Conservation (phyloP, 2,113 vertebrate genomes). For the Zeus faber region DNA sequence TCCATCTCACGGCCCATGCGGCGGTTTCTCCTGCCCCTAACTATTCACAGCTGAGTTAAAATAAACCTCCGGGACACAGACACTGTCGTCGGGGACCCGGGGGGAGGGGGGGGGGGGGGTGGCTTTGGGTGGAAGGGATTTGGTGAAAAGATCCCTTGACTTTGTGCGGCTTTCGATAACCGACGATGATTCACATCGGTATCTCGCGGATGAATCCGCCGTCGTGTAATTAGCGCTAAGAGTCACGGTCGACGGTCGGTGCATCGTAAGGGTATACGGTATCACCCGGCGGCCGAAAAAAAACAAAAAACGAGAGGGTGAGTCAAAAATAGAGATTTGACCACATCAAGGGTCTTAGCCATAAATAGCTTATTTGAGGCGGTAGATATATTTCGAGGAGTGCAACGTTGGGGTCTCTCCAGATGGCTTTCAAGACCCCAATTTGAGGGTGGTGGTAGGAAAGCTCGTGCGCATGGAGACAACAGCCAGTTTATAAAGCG, state of each 20-base stretch:
- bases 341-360: conserved; percentile 67
- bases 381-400: conserved; percentile 61
- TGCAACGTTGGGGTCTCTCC: conserved; percentile 65
- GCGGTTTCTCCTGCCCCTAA: conserved; percentile 65
- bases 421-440: conserved; percentile 48
- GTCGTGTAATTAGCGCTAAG: conserved; percentile 62
- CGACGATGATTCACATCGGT: conserved; percentile 63
- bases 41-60: conserved; percentile 71
- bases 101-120: conserved; percentile 50
- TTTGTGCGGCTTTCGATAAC: conserved; percentile 67
- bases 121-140: conserved; percentile 50
- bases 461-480: neutral
- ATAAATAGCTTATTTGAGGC: conserved; percentile 70
- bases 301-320: conserved; percentile 58
- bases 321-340: conserved; percentile 67
- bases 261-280: conserved; percentile 52
- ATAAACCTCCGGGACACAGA: conserved; percentile 65
- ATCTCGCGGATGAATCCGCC: conserved; percentile 69
- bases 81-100: conserved; percentile 62
- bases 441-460: conserved; percentile 55
- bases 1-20: conserved; percentile 68
- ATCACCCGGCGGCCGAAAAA: conserved; percentile 62
- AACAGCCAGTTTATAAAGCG: neutral
- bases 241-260: conserved; percentile 47
- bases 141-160: conserved; percentile 34